Evolutionary conservation across 2,797 vertebrate genomes (phyloP).

Genomic region (Clamator glandarius): DNA sequence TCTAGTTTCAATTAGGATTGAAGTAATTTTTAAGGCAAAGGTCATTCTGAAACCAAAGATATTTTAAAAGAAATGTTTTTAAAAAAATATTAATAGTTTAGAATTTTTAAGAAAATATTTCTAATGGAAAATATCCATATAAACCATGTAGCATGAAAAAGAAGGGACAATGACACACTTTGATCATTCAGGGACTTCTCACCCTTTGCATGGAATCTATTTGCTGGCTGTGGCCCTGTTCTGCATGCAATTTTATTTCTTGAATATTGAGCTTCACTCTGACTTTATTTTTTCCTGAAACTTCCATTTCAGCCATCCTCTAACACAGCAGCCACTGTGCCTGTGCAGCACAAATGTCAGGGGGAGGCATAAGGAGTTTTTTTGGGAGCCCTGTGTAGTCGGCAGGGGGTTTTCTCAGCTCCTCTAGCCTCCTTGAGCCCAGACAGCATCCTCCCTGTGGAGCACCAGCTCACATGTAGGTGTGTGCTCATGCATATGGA

Average conservation of each 20-base stretch:
- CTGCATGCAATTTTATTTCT: not conserved
- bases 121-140: not conserved
- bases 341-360: not conserved
- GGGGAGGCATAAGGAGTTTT: not conserved
- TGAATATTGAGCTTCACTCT: not conserved
- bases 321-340: rapidly evolving
- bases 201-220: not conserved
- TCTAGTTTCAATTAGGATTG: not conserved
- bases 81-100: not conserved
- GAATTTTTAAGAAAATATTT: rapidly evolving
- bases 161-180: not conserved
- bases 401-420: not conserved
- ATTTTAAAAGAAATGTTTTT: not conserved
- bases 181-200: not conserved
- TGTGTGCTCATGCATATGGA: rapidly evolving
- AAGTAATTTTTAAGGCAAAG: not conserved
- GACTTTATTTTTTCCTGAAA: not conserved
- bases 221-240: not conserved
- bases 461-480: rapidly evolving
- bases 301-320: not conserved
- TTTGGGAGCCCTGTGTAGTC: not conserved
- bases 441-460: not conserved
- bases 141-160: not conserved
- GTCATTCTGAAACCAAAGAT: not conserved
- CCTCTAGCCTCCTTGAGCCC: rapidly evolving